phyloP scores from a whole-genome alignment of 1,140 invertebrate species.

The Drosophila subpulchrella region DNA sequence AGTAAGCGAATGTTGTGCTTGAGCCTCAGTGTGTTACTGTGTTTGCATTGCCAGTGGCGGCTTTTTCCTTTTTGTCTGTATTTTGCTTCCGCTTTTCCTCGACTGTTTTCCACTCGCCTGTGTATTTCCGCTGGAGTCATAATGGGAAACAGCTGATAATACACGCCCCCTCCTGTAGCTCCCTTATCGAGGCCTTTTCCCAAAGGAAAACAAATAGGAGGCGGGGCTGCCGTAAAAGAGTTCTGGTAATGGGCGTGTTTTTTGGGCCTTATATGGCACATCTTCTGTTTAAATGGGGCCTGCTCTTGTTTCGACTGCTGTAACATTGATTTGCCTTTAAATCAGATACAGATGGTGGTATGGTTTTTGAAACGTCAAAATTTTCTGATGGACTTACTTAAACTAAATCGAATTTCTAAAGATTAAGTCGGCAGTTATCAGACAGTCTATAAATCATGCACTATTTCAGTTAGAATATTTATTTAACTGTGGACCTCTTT shows the following conservation, averaged over 20 bases:
- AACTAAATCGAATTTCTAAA: background rate
- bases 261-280: constrained; percentile 12
- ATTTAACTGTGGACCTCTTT: too few relatives aligned
- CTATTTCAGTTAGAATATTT: background rate
- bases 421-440: background rate
- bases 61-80: background rate
- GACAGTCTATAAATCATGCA: too few relatives aligned
- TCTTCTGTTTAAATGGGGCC: background rate
- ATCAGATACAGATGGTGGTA: constrained; percentile 4
- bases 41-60: constrained; percentile 48
- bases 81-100: constrained; percentile 39
- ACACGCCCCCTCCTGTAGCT: constrained; percentile 14
- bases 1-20: constrained; percentile 17
- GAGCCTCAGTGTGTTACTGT: constrained; percentile 35
- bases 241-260: constrained; percentile 35
- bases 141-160: constrained; percentile 75
- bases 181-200: constrained; percentile 8
- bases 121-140: constrained; percentile 70
- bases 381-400: too few relatives aligned
- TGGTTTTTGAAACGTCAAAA: background rate
- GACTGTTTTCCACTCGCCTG: constrained; percentile 34
- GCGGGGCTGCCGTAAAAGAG: constrained; percentile 23
- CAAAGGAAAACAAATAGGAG: background rate
- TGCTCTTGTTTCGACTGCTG: constrained; percentile 3
- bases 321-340: constrained; percentile 28